A percentile compares a stretch with the other conserved stretches of the same genome.
These are phyloP conservation scores for Ernsta delagoae DNA, from an alignment of 2,888 invertebrate genomes.

Conservation along the genomic window DNA sequence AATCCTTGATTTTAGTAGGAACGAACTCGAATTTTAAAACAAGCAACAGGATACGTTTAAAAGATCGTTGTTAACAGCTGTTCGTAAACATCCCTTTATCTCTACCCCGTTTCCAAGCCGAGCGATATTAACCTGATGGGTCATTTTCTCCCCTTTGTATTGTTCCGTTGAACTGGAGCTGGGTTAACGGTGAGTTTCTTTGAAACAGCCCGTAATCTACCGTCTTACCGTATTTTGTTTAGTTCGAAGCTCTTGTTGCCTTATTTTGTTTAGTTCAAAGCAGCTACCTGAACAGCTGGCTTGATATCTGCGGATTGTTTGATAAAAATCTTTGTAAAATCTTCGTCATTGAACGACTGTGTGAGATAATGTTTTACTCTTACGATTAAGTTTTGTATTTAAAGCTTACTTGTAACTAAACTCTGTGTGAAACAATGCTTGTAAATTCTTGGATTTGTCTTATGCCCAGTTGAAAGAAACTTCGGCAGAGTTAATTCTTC, in stretches of 20 bases:
- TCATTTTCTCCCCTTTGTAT: conserved; percentile 54
- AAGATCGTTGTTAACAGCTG: conserved; percentile 45
- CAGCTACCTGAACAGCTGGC: neutral
- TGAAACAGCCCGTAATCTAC: conserved; percentile 15
- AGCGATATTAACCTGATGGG: conserved; percentile 65
- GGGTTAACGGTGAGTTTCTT: conserved; percentile 29
- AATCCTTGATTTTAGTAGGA: neutral
- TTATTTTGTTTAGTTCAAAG: neutral
- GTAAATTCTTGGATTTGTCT: no score
- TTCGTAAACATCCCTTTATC: conserved; percentile 66
- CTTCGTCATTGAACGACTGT: neutral
- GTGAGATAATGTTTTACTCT: no score
- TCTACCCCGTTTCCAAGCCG: conserved; percentile 61
- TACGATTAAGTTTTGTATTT: no score
- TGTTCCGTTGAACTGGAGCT: conserved; percentile 36
- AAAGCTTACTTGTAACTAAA: no score
- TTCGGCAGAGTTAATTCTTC: no score
- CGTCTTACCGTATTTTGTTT: conserved; percentile 8
- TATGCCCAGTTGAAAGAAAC: no score
- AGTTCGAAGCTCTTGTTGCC: neutral
- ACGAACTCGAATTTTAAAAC: conserved; percentile 4
- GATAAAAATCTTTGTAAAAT: neutral
- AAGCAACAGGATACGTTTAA: conserved; percentile 15
- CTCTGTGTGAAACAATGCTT: no score
- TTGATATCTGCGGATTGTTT: neutral